Evolutionary conservation across 2,113 vertebrate species (phyloP).

Genomic region (Pteruthius melanotis): DNA sequence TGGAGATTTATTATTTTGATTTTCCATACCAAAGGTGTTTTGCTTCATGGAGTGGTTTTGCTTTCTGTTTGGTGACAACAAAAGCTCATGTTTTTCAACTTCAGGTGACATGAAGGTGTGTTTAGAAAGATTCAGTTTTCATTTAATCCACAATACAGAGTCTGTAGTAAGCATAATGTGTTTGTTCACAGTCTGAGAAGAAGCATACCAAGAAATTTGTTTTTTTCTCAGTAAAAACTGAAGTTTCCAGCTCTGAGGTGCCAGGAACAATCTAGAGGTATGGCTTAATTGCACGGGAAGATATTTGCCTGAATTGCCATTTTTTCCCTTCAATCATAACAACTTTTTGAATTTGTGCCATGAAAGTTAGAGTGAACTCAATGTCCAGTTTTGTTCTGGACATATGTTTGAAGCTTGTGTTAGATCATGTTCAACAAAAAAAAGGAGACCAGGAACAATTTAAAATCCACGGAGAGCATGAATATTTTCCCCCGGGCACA

Average conservation of each 20-base stretch:
- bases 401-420: not conserved
- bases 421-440: slow-evolving; percentile 23
- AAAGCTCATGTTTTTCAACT: not conserved
- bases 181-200: not conserved
- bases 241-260: not conserved
- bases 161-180: not conserved
- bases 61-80: not conserved
- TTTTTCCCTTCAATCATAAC: not conserved
- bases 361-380: not conserved
- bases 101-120: not conserved
- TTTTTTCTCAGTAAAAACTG: not conserved
- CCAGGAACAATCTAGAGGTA: not conserved
- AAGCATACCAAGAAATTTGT: not conserved
- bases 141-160: not conserved
- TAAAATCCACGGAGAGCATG: not conserved
- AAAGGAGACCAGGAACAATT: not conserved
- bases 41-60: not conserved
- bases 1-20: not conserved
- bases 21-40: not conserved
- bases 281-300: not conserved
- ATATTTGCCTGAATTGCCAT: not conserved
- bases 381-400: slow-evolving; percentile 12
- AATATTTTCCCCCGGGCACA: not conserved
- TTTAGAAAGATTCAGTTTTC: not conserved
- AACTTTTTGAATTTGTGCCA: slow-evolving; percentile 27